These are phyloP conservation scores for Synergus laeviventris DNA, from an alignment of 2,888 invertebrate species.

Conservation along the genomic window DNA sequence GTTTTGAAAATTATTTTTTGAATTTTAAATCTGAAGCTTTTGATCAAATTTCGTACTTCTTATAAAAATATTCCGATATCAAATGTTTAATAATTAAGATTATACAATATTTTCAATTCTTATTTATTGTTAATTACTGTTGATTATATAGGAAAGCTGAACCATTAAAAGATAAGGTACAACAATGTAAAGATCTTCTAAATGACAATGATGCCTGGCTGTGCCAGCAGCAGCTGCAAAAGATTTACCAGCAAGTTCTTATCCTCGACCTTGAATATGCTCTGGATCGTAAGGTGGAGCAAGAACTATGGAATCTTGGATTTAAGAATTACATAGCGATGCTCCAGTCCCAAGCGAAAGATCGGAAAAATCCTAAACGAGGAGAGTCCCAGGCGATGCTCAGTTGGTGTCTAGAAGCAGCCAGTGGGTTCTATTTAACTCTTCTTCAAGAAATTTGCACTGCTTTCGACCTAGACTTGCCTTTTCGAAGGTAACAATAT, in stretches of 20 bases:
- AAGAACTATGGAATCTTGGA: conserved; percentile 92
- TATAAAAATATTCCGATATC: no score
- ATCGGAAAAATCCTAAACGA: conserved; percentile 87
- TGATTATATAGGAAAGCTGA: conserved; percentile 82
- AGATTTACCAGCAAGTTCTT: conserved; percentile 78
- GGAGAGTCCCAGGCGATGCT: conserved; percentile 87
- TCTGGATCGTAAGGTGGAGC: conserved; percentile 91
- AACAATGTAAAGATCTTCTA: conserved; percentile 79
- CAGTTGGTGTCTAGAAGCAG: conserved; percentile 88
- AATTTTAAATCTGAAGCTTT: background rate
- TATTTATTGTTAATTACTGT: conserved; percentile 22
- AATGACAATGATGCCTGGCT: conserved; percentile 77
- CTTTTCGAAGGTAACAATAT: conserved; percentile 80
- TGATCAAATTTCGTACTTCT: background rate
- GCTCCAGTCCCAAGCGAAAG: conserved; percentile 86
- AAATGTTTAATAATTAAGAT: background rate
- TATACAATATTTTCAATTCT: background rate
- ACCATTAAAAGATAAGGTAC: conserved; percentile 83
- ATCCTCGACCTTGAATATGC: conserved; percentile 91
- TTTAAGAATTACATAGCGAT: conserved; percentile 92
- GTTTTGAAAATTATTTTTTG: background rate
- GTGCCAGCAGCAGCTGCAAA: conserved; percentile 76
- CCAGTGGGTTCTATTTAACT: conserved; percentile 90
- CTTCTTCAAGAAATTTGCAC: conserved; percentile 89
- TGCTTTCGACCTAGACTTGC: conserved; percentile 87